Base-by-base conservation (phyloP, 2,113 vertebrate genomes). In the Neolamprologus variostigma region DNA sequence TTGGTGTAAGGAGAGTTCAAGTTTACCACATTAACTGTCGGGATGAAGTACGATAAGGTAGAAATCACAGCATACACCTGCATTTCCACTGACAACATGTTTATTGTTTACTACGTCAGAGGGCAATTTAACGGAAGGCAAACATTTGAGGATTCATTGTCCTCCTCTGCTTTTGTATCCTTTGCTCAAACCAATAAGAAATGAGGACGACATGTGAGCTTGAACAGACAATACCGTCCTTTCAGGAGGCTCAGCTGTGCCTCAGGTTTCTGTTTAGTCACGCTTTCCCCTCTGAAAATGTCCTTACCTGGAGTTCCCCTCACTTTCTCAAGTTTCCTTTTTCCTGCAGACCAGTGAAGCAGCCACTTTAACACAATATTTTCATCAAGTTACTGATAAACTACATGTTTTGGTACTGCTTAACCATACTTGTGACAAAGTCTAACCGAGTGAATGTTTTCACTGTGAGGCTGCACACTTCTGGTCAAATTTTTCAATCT, bases 211-310 rank as follows among this genome's bases (percentile, higher is more conserved):
- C 63, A 55, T 63, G 68, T 16, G 76, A 81, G 78, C 23, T 9
- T 1, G 21, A 81, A 66, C 8, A 57, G 11, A 92, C 84, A 91
- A 87, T 57, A n/a, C 71, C 2, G 17, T 54, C 79, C 90, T 88
- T 92, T 93, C 83, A 87, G 81, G 54, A 82, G 26, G 66, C 63
- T 19, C 21, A 57, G 51, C 19, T 63, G n/a, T 17, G 76, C 81
- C 23, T 85, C 78, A 37, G 87, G 71, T 90, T 89, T 81, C 87
- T 83, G 42, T 37, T 59, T 40, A 87, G 76, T 68, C 61, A 81
- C 2, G 31, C 47, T 47, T 63, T 37, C 40, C 35, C 68, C 47
- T 89, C 68, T 54, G 13, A 26, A 63, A 84, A 54, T 14, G 28
- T 37, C 17, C 17, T 28, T 81, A 23, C 54, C 63, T 26, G 3